These are phyloP conservation scores for Chydorus sphaericus DNA, from an alignment of 2,888 invertebrate genomes.

Conservation along the genomic window DNA sequence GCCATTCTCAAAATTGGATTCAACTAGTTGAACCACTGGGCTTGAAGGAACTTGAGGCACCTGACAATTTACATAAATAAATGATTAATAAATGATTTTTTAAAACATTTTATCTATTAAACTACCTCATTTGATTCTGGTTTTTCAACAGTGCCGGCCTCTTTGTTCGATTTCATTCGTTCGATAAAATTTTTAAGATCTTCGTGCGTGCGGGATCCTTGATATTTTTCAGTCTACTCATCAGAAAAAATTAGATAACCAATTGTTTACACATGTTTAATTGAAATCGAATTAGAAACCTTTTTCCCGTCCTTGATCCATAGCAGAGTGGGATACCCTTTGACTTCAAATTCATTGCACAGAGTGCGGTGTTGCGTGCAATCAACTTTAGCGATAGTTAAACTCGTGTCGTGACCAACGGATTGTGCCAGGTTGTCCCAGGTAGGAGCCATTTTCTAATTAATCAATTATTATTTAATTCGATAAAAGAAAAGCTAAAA, in stretches of 20 bases:
- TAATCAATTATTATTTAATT: slow-evolving; percentile 35
- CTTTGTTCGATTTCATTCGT: too few relatives aligned
- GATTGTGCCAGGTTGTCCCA: slow-evolving; percentile 69
- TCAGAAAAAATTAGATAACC: slow-evolving; percentile 13
- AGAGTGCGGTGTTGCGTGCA: slow-evolving; percentile 59
- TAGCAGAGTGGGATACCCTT: slow-evolving; percentile 67
- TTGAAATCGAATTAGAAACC: slow-evolving; percentile 28
- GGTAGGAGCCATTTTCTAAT: slow-evolving; percentile 58
- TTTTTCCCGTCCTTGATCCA: slow-evolving; percentile 80
- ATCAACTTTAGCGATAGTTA: slow-evolving; percentile 68
- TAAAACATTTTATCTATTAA: slow-evolving; percentile 14
- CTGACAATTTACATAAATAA: neutral
- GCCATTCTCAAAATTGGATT: slow-evolving; percentile 53
- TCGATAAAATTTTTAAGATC: slow-evolving; percentile 54
- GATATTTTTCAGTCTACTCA: slow-evolving; percentile 63
- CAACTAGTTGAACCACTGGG: slow-evolving; percentile 46
- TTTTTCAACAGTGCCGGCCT: slow-evolving; percentile 24
- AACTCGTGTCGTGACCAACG: slow-evolving; percentile 45
- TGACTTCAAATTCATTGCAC: slow-evolving; percentile 61
- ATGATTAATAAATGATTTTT: neutral
- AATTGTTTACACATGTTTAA: neutral
- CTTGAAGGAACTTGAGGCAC: too few relatives aligned
- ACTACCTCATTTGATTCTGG: slow-evolving; percentile 22
- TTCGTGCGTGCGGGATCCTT: slow-evolving; percentile 47
- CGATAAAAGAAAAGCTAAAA: neutral